Evolutionary conservation across 2,113 vertebrate species (phyloP).

Genomic region (Formicarius rufipectus): DNA sequence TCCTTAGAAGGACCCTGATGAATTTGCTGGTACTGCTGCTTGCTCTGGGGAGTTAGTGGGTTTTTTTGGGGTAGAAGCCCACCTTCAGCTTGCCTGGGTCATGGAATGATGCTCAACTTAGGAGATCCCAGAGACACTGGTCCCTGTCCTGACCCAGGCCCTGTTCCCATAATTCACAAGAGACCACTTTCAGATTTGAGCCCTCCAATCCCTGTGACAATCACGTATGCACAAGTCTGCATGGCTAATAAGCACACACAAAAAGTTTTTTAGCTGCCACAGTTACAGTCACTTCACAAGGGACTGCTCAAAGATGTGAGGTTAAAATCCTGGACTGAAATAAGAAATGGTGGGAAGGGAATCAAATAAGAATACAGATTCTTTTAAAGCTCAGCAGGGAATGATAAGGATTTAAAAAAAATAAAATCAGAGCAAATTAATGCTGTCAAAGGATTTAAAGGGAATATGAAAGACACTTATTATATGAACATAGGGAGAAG

Average conservation of each 20-base stretch:
- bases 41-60: background rate
- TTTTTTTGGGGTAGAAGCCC: background rate
- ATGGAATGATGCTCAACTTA: background rate
- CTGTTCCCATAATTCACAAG: background rate
- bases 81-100: background rate
- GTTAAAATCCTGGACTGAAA: slow-evolving; percentile 2
- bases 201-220: background rate
- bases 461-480: background rate
- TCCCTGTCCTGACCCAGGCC: background rate
- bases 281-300: background rate
- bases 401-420: background rate
- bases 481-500: background rate
- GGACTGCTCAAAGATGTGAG: background rate
- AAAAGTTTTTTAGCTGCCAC: background rate
- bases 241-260: background rate
- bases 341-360: background rate
- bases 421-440: background rate
- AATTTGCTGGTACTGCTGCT: background rate
- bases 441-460: slow-evolving; percentile 31
- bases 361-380: slow-evolving; percentile 36
- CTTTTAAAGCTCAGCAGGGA: slow-evolving; percentile 32
- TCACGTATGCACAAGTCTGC: background rate
- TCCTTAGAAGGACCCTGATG: background rate
- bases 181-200: background rate
- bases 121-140: background rate